Evolutionary conservation across 1,140 invertebrate genomes (phyloP).

Genomic region (Lineus longissimus): DNA sequence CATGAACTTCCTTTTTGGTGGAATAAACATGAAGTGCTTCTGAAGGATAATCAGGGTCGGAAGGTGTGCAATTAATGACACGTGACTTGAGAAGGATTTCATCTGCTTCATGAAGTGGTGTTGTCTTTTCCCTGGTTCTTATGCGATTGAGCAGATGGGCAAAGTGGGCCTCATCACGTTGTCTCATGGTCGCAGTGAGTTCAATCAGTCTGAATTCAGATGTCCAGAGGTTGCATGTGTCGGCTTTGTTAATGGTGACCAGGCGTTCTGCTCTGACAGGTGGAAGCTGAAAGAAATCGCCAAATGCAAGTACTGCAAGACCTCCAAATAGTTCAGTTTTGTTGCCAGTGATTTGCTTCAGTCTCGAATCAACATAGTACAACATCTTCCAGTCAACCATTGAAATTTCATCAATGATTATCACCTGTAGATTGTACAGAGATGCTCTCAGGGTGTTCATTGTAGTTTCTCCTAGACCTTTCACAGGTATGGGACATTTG

Average conservation of each 20-base stretch:
- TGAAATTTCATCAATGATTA: constrained; percentile 22
- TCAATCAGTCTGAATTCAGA: neutral
- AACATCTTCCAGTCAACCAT: too few relatives aligned
- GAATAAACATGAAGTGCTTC: too few relatives aligned
- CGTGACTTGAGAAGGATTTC: too few relatives aligned
- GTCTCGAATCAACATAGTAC: constrained; percentile 14
- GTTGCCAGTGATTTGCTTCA: constrained; percentile 1
- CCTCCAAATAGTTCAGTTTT: neutral
- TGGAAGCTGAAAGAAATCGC: constrained; percentile 3
- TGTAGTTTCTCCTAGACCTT: constrained; percentile 12
- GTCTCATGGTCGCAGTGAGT: constrained; percentile 11
- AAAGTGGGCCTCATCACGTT: too few relatives aligned
- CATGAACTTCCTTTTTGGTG: constrained; percentile 15
- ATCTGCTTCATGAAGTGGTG: neutral
- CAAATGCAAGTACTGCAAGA: neutral
- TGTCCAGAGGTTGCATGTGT: constrained; percentile 7
- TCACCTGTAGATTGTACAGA: constrained; percentile 10
- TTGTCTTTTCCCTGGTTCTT: neutral
- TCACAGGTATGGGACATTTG: neutral
- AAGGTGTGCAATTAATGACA: neutral
- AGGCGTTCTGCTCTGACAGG: constrained; percentile 7
- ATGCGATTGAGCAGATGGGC: constrained; percentile 14
- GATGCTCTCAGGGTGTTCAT: constrained; percentile 10
- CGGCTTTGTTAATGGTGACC: too few relatives aligned
- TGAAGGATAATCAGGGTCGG: neutral